A percentile compares a stretch with the other conserved stretches of the same genome.
Conservation (phyloP, 1,140 invertebrate genomes). For the Gerris buenoi region DNA sequence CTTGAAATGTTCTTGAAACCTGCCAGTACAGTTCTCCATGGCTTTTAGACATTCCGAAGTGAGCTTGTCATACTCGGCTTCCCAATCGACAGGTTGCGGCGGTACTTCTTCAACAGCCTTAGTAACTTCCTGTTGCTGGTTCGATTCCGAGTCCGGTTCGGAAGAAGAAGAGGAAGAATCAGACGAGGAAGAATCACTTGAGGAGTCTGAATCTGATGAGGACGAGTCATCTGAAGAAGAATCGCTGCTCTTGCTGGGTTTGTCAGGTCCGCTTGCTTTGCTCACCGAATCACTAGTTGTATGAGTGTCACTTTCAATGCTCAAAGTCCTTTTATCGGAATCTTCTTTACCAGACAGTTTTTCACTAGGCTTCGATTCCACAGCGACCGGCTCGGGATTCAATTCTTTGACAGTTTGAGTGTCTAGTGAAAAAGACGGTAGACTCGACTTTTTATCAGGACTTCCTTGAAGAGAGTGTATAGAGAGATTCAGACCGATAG, state of each 20-base stretch:
- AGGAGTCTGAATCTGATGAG: slow-evolving; percentile 7
- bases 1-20: slow-evolving; percentile 86
- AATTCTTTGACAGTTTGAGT: neutral
- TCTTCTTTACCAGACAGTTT: neutral
- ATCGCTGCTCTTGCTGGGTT: neutral
- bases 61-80: slow-evolving; percentile 19
- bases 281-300: neutral
- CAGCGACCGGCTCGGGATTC: neutral
- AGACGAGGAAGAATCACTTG: slow-evolving; percentile 9
- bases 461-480: neutral
- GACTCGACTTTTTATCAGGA: neutral
- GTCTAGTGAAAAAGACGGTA: neutral
- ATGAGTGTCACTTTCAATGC: neutral
- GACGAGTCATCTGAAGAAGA: slow-evolving; percentile 1
- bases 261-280: neutral
- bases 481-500: too few relatives aligned
- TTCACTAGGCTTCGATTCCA: neutral
- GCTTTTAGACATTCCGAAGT: slow-evolving; percentile 50
- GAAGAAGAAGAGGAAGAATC: slow-evolving; percentile 12
- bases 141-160: slow-evolving; percentile 4
- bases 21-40: slow-evolving; percentile 62
- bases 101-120: slow-evolving; percentile 5
- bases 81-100: neutral
- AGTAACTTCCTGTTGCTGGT: neutral
- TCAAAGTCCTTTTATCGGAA: neutral